Evolutionary conservation across 2,888 invertebrate species (phyloP).

Genomic region (Exocentrus adspersus): DNA sequence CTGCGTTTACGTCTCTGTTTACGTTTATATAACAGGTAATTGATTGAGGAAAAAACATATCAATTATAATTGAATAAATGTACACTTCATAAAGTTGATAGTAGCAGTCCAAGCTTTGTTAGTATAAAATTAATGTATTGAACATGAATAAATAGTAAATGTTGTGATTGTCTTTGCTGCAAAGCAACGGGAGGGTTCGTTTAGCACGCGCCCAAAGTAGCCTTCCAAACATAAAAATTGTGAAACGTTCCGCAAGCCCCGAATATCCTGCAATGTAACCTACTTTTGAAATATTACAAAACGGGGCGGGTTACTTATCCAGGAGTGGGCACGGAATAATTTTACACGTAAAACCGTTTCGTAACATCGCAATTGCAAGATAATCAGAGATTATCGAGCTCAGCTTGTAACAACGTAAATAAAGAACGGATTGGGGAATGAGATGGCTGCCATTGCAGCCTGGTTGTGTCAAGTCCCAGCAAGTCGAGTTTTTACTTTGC

Average conservation of each 20-base stretch:
- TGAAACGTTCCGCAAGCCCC: slow-evolving; percentile 55
- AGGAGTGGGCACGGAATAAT: slow-evolving; percentile 35
- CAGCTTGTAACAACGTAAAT: slow-evolving; percentile 37
- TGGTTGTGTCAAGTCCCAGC: slow-evolving; percentile 47
- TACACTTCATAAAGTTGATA: too few species aligned
- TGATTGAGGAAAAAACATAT: too few species aligned
- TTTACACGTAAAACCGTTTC: slow-evolving; percentile 41
- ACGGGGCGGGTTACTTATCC: slow-evolving; percentile 42
- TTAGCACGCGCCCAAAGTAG: too few species aligned
- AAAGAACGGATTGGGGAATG: slow-evolving; percentile 40
- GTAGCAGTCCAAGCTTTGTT: too few species aligned
- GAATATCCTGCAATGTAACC: slow-evolving; percentile 58
- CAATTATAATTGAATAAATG: too few species aligned
- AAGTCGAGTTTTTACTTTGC: slow-evolving; percentile 40
- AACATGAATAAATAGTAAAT: background rate
- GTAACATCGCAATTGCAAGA: slow-evolving; percentile 15
- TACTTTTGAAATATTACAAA: slow-evolving; percentile 57
- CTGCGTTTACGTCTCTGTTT: too few species aligned
- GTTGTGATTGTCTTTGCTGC: background rate
- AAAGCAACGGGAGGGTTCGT: too few species aligned
- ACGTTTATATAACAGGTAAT: too few species aligned
- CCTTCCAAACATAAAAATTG: slow-evolving; percentile 42
- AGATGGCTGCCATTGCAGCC: slow-evolving; percentile 53
- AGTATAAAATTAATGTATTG: background rate
- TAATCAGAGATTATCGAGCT: background rate